Percentiles rank a stretch among this genome's conserved stretches.
These are phyloP conservation scores for Dufourea novaeangliae DNA, from an alignment of 1,140 invertebrate species.

Conservation along the genomic window DNA sequence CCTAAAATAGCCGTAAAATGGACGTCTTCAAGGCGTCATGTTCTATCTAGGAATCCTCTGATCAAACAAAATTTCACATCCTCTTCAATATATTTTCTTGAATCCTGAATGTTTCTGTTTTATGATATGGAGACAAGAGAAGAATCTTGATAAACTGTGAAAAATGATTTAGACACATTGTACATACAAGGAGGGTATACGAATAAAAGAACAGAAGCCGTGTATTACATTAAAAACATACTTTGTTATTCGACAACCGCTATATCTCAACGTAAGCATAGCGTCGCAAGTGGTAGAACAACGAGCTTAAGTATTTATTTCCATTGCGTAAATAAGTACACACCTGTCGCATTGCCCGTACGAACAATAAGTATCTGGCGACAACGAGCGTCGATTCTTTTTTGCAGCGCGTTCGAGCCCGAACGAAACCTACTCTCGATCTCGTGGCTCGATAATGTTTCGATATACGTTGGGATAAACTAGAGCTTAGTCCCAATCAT, in stretches of 20 bases:
- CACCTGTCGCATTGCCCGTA: slow-evolving; percentile 58
- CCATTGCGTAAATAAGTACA: slow-evolving; percentile 68
- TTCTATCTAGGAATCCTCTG: too few relatives aligned
- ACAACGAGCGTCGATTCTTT: slow-evolving; percentile 39
- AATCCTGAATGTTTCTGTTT: too few relatives aligned
- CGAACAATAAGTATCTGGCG: slow-evolving; percentile 46
- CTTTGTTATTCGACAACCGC: slow-evolving; percentile 66
- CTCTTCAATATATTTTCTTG: too few relatives aligned
- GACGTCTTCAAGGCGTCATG: too few relatives aligned
- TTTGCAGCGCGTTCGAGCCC: not conserved
- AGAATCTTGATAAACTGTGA: too few relatives aligned
- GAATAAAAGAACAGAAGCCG: slow-evolving; percentile 3
- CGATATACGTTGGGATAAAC: slow-evolving; percentile 14
- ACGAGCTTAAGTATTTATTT: slow-evolving; percentile 59
- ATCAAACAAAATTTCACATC: too few relatives aligned
- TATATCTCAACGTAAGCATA: slow-evolving; percentile 63
- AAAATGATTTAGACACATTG: not conserved
- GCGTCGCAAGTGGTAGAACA: slow-evolving; percentile 49
- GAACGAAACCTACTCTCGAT: too few relatives aligned
- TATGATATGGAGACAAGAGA: too few relatives aligned
- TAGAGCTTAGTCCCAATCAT: slow-evolving; percentile 6
- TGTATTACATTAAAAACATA: slow-evolving; percentile 72
- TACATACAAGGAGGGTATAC: not conserved
- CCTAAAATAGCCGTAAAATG: too few relatives aligned
- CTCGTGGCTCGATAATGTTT: slow-evolving; percentile 3